Conservation (phyloP, 1,140 invertebrate species). For the Macrocentrus cingulum region DNA sequence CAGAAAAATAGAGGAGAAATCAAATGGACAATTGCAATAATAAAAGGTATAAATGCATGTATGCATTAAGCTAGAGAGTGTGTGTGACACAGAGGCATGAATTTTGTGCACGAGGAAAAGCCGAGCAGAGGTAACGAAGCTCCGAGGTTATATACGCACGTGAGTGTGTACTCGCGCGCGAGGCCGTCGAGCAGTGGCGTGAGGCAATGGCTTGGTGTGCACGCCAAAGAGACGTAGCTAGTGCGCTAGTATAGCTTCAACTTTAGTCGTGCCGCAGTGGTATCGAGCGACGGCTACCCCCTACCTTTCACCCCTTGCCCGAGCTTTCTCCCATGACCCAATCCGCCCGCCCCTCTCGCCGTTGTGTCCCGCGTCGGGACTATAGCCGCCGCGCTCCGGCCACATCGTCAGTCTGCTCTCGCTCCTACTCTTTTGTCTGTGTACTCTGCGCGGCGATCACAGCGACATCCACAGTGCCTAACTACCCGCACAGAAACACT, state of each 20-base stretch:
- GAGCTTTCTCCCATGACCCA: background rate
- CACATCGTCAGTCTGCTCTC: conserved; percentile 16
- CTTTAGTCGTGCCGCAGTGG: conserved; percentile 58
- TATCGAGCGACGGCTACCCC: conserved; percentile 54
- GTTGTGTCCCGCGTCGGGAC: background rate
- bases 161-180: background rate
- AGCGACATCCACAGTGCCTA: conserved; percentile 9
- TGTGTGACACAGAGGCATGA: too few relatives aligned
- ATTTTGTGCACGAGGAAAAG: too few relatives aligned
- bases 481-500: background rate
- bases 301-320: conserved; percentile 41
- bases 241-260: conserved; percentile 40
- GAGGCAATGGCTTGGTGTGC: conserved; percentile 22
- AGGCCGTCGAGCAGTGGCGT: background rate
- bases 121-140: too few relatives aligned
- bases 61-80: too few relatives aligned
- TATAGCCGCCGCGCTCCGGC: conserved; percentile 12
- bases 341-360: conserved; percentile 18
- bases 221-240: conserved; percentile 21
- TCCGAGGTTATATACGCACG: background rate
- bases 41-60: too few relatives aligned
- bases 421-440: conserved; percentile 16
- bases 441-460: conserved; percentile 3
- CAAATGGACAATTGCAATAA: too few relatives aligned
- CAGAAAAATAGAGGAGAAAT: too few relatives aligned